phyloP scores from a whole-genome alignment of 2,797 vertebrate genomes.

The Lycodopsis pacificus region DNA sequence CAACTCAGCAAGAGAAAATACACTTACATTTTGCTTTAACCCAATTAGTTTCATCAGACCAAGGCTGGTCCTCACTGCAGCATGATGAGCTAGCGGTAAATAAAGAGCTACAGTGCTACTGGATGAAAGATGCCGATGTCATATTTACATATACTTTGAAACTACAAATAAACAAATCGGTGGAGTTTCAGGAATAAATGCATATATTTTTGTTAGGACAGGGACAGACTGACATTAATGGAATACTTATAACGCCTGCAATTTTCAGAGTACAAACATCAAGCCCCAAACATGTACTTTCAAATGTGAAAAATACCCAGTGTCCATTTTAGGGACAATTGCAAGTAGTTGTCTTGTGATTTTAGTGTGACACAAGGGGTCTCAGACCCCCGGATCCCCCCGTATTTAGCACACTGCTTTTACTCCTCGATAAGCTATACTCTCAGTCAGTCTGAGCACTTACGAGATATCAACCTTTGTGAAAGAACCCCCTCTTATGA shows the following conservation, averaged over 20 bases:
- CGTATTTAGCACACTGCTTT: background rate
- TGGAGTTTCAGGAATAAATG: constrained; percentile 18
- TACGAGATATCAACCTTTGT: constrained; percentile 13
- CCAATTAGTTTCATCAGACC: constrained; percentile 68
- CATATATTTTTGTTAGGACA: constrained; percentile 22
- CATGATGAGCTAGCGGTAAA: constrained; percentile 52
- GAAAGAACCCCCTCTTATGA: constrained; percentile 15
- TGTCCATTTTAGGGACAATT: too few relatives aligned
- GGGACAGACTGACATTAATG: constrained; percentile 6
- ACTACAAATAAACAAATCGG: constrained; percentile 22
- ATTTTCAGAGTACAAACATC: constrained; percentile 25
- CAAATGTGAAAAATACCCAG: background rate
- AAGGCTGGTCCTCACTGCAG: constrained; percentile 29
- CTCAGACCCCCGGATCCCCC: background rate
- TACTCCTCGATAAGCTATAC: constrained; percentile 27
- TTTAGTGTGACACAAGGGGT: background rate
- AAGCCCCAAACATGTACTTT: constrained; percentile 24
- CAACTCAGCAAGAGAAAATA: constrained; percentile 77
- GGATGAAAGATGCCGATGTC: constrained; percentile 30
- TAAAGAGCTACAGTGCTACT: constrained; percentile 30
- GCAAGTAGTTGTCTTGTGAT: background rate
- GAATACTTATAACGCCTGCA: background rate
- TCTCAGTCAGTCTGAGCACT: constrained; percentile 6
- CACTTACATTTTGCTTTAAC: constrained; percentile 66
- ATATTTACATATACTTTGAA: constrained; percentile 33